Evolutionary conservation across 2,113 vertebrate species (phyloP), one percentile per base, ranked within the genome.

Genomic region (Pyxicephalus adspersus): DNA sequence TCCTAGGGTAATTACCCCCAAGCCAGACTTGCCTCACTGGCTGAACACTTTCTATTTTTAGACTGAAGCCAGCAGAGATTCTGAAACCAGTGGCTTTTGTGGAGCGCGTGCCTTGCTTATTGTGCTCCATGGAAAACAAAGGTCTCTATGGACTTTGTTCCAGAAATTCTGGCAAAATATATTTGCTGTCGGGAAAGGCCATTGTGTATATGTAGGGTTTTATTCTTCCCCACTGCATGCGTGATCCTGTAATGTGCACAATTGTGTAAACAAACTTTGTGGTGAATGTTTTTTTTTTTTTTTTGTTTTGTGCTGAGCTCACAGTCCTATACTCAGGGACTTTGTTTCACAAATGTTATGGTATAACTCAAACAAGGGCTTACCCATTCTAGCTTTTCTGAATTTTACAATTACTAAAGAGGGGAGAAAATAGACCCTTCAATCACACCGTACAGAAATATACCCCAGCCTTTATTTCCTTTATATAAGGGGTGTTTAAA

Each of bases 21-120:
- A 72, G 66, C 67, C 11, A 79, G 76, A 55, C 29, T 25, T 68
- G 28, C 64, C 31, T 79, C 52, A 13, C 31, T 68, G 76, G 65
- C 29, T 67, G 76, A 68, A 58, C 64, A 22, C 5, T 68, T 72
- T 72, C 78, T 80, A 80, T 72, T 80, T 64, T 64, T 80, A 80
- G 78, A 22, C 22, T 22, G 19, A 23, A 64, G 78, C 67, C 38
- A 72, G 45, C 55, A 31, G 67, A 20, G 45, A 18, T 72, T 54
- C 57, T 64, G 57, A 64, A 29, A 64, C 26, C 67, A 52, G 45
- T 45, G 54, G 26, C 63, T 31, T 65, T 26, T 77, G 26, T 25
- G 17, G 34, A 54, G n/a, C 25, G 2, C 78, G 25, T 54, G 58
- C 20, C 58, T 52, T 20, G 23, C 16, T 50, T 66, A 20, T 66